Percentiles rank a stretch among this genome's conserved stretches.
Evolutionary conservation across 2,113 vertebrate genomes (phyloP).

Genomic region (Lycocorax pyrrhopterus): DNA sequence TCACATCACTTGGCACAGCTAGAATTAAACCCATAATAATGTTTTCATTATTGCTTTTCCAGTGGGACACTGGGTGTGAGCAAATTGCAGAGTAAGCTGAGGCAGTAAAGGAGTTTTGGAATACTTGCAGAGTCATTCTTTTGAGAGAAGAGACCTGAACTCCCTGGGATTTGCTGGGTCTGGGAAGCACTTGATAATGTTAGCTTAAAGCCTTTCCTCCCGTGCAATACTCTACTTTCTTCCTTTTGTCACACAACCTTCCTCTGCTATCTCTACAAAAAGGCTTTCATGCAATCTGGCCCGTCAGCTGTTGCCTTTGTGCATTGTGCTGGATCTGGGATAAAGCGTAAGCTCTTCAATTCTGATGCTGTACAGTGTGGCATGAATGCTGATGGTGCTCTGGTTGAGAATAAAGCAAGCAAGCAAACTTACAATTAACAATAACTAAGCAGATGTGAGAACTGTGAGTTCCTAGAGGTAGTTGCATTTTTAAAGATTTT

Average conservation of each 20-base stretch:
- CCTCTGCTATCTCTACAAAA: not conserved
- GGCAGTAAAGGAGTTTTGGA: not conserved
- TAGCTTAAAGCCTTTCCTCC: not conserved
- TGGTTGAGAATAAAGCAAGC: not conserved
- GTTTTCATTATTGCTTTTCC: not conserved
- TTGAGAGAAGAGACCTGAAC: not conserved
- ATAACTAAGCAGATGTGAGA: not conserved
- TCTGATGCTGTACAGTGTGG: not conserved
- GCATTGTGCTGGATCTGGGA: conserved; percentile 5
- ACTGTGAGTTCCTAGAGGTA: not conserved
- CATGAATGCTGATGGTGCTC: conserved; percentile 16
- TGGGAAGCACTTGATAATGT: not conserved
- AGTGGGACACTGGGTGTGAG: not conserved
- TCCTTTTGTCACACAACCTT: conserved; percentile 5
- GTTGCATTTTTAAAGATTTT: not conserved
- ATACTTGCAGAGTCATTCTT: not conserved
- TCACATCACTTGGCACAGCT: not conserved
- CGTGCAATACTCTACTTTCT: not conserved
- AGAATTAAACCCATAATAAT: not conserved
- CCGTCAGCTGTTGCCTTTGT: conserved; percentile 51
- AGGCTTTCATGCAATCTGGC: conserved; percentile 40
- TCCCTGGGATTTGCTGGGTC: not conserved
- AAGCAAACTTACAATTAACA: not conserved
- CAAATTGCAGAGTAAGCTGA: not conserved
- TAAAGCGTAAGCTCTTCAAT: conserved; percentile 19